Conservation (phyloP, 2,113 vertebrate genomes). For the Oryctolagus cuniculus region mOryCun1.1 NC_091444.1:22201501-22202000, state of each 20-base stretch:
- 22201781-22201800: conserved; percentile 65
- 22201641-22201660: conserved; percentile 8
- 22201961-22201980: conserved; percentile 66
- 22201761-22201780: background rate
- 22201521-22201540: background rate
- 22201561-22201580: background rate
- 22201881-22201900: conserved; percentile 59
- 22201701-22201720: background rate
- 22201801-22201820: conserved; percentile 79
- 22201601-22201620: background rate
- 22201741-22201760: background rate
- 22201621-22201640: conserved; percentile 19
- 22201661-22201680: background rate
- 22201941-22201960: conserved; percentile 39
- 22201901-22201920: conserved; percentile 59
- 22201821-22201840: conserved; percentile 67
- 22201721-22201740: accelerated
- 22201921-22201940: conserved; percentile 45
- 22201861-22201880: conserved; percentile 45
- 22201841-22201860: conserved; percentile 26
- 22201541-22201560: background rate
- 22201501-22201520: background rate
- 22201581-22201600: background rate
- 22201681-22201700: background rate
- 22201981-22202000: conserved; percentile 1